Base-by-base conservation (phyloP, 2,888 invertebrate genomes). In the Phorcus lineatus region DNA sequence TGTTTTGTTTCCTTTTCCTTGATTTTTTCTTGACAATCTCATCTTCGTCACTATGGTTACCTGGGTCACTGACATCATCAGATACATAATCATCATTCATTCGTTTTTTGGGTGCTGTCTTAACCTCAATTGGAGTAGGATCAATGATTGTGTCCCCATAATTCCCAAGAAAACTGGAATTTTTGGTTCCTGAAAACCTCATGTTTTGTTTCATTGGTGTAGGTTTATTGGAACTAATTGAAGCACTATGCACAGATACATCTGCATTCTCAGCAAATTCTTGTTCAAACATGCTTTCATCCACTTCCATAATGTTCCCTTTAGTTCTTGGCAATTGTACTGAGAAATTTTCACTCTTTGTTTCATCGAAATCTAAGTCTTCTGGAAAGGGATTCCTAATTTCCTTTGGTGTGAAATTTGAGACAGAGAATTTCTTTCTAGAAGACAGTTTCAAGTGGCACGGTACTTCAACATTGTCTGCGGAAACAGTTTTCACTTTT, bases 231-330 rank as follows among this genome's bases (percentile, higher is more conserved):
- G 62, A 7, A 4, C 2, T 17, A 62, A 62, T n/a, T 28, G 62
- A 62, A 62, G 62, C 6, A 47, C 47, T 6, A 47, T 47, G 47
- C 47, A 47, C 47, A 47, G 47, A 28, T 28, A 62, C n/a, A 24
- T 62, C 28, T 16, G 28, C 24, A n/a, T 62, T 62, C 28, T 62
- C 62, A 4, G 62, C 36, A 70, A 70, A 70, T n/a, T 70, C 70
- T 70, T 70, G 70, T 70, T 70, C 70, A 40, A 70, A 70, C 70
- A 70, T 70, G 36, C 36, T 36, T 36, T 70, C 70, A 70, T 70
- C 70, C n/a, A 70, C 70, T 36, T 36, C 70, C 40, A 36, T 40
- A 17, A 70, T 40, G 17, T 19, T 40, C 19, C 57, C 24, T 57
- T 11, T 40, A 17, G 70, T 11, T 22, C 16, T 13, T 24, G 62